Evolutionary conservation across 2,113 vertebrate species (phyloP).

Genomic region (Oryzias melastigma): DNA sequence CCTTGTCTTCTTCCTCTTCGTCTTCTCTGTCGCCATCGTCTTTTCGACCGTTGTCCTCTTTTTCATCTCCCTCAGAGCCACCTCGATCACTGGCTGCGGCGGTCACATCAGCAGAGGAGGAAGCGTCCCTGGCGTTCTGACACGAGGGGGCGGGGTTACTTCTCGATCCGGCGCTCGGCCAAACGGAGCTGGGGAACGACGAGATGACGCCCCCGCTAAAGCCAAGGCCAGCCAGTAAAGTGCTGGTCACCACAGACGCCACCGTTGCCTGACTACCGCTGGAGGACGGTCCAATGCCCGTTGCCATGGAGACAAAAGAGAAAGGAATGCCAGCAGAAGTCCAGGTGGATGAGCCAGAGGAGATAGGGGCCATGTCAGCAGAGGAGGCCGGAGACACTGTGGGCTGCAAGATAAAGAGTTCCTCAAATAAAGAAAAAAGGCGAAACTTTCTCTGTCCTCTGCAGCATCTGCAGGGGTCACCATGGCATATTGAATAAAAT

Average conservation of each 20-base stretch:
- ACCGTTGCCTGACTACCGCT: constrained; percentile 93
- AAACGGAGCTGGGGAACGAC: constrained; percentile 92
- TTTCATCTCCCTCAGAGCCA: constrained; percentile 77
- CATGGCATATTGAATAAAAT: no score
- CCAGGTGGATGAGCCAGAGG: constrained; percentile 96
- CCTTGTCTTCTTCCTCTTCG: constrained; percentile 76
- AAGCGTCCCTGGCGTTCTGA: constrained; percentile 32
- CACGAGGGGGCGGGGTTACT: constrained; percentile 57
- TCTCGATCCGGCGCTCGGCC: constrained; percentile 82
- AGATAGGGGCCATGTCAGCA: constrained; percentile 98
- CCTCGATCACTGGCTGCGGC: constrained; percentile 51
- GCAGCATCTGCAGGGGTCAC: neutral
- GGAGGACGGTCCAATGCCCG: constrained; percentile 92
- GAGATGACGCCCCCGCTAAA: constrained; percentile 91
- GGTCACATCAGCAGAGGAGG: constrained; percentile 59
- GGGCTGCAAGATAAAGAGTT: constrained; percentile 75
- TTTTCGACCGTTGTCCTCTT: constrained; percentile 24
- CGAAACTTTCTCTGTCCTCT: neutral
- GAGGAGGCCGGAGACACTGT: constrained; percentile 94
- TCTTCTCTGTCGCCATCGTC: constrained; percentile 78
- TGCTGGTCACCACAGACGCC: constrained; percentile 94
- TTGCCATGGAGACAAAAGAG: constrained; percentile 97
- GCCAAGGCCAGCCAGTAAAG: constrained; percentile 90
- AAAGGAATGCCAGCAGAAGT: constrained; percentile 94
- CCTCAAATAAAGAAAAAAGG: neutral